Base-by-base conservation (phyloP, 2,888 invertebrate species). In the Diaphora mendica region DNA sequence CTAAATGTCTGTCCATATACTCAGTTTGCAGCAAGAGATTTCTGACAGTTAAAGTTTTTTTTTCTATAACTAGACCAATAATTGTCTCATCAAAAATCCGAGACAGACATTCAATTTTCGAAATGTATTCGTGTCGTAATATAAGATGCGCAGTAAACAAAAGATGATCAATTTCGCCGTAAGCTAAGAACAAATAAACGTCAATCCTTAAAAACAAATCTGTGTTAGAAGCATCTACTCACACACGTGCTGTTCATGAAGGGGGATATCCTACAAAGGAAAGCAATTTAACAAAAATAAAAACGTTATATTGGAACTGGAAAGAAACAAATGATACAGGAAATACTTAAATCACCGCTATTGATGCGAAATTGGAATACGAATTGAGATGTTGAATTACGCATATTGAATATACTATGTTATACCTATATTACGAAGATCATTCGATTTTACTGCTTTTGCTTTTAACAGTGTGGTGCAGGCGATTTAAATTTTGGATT, bases 271-370 rank as follows among this genome's bases (percentile, higher is more conserved):
- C 77, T 92, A 94, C 94, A 95, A 93, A 95, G 92, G 87, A 93
- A 94, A 95, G 94, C 94, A 94, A 95, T 95, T 95, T 95, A 93
- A 93, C 91, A 92, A 94, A 94, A 94, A 93, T 93, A 92, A 94
- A 95, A 94, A 92, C 90, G 88, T 89, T 86, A 92, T 94, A 93
- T 94, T 91, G 91, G 88, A 91, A 89, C 88, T 79, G 85, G 90
- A 85, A 82, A 85, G 91, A 92, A 95, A 95, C 94, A 95, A 95
- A 95, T 94, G 95, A 94, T 93, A 94, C 85, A 81, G 93, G 94
- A 93, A 92, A 94, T 94, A 92, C 92, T 95, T 95, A 94, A 95
- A 95, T 95, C 94, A 94, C 90, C 79, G 91, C 87, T 89, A 93
- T 93, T 92, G 93, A 93, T 93, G 91, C 88, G 90, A 91, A 91